Percentiles rank a stretch among this genome's conserved stretches.
These are phyloP conservation scores for Probosciger aterrimus DNA, from an alignment of 2,113 vertebrate species.

Conservation along the genomic window DNA sequence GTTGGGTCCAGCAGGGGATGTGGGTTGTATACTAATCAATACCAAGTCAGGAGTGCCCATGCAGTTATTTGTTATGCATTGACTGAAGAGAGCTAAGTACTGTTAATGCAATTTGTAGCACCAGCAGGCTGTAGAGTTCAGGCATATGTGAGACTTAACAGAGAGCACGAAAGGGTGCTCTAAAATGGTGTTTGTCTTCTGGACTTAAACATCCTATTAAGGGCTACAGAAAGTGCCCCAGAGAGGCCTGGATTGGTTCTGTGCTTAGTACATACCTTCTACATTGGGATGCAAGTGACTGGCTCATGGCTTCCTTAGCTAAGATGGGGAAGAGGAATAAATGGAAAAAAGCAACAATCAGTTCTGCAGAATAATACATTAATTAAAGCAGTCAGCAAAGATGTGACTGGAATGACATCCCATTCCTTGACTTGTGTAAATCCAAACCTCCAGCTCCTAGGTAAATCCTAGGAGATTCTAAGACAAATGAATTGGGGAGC, in stretches of 20 bases:
- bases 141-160: neutral
- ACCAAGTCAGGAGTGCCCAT: neutral
- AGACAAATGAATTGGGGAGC: neutral
- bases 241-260: neutral
- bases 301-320: neutral
- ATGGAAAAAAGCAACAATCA: neutral
- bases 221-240: neutral
- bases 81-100: neutral
- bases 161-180: neutral
- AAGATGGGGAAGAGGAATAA: neutral
- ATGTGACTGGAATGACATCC: neutral
- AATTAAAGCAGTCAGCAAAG: neutral
- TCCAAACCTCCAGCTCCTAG: neutral
- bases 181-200: neutral
- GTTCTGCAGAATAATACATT: neutral
- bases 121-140: neutral
- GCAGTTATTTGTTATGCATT: neutral
- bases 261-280: neutral
- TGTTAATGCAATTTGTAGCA: neutral
- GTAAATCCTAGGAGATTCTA: neutral
- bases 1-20: neutral
- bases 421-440: rapidly evolving
- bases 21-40: neutral
- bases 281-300: neutral
- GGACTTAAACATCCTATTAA: neutral